Evolutionary conservation across 1,140 invertebrate genomes (phyloP).

Genomic region (Halesus radiatus): DNA sequence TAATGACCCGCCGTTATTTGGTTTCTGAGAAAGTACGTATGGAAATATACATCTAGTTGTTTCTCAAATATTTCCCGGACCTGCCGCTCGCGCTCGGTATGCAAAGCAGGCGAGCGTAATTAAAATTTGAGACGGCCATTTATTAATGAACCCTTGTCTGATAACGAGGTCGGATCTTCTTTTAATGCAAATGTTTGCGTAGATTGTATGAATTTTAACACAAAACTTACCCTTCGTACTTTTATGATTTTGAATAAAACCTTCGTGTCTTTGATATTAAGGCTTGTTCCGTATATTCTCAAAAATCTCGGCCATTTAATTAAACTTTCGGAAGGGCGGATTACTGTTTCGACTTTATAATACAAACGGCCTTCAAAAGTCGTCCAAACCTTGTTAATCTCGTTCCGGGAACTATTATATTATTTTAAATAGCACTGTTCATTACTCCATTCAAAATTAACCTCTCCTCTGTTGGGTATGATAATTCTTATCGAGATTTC

Average conservation of each 20-base stretch:
- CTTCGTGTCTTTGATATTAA: slow-evolving; percentile 35
- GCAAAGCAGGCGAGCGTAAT: slow-evolving; percentile 52
- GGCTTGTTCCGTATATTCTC: background rate
- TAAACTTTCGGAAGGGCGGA: background rate
- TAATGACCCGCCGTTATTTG: slow-evolving; percentile 52
- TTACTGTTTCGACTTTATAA: background rate
- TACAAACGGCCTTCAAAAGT: slow-evolving; percentile 5
- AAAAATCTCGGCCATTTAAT: background rate
- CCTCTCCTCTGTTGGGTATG: background rate
- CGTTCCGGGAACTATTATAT: too few relatives aligned
- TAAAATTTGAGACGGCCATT: slow-evolving; percentile 55
- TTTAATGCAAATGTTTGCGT: slow-evolving; percentile 46
- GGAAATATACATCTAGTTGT: slow-evolving; percentile 49
- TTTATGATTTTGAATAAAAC: slow-evolving; percentile 33
- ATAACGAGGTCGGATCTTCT: slow-evolving; percentile 44
- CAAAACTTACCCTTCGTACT: slow-evolving; percentile 39
- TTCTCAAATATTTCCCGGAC: slow-evolving; percentile 42
- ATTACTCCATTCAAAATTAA: too few relatives aligned
- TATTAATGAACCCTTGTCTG: slow-evolving; percentile 50
- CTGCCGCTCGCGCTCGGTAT: slow-evolving; percentile 51
- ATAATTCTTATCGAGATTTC: slow-evolving; percentile 18
- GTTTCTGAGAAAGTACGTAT: slow-evolving; percentile 41
- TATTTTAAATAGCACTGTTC: too few relatives aligned
- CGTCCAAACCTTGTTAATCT: too few relatives aligned
- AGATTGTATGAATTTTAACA: slow-evolving; percentile 41